phyloP scores from a whole-genome alignment of 2,113 vertebrate species.

The Columba janthina region DNA sequence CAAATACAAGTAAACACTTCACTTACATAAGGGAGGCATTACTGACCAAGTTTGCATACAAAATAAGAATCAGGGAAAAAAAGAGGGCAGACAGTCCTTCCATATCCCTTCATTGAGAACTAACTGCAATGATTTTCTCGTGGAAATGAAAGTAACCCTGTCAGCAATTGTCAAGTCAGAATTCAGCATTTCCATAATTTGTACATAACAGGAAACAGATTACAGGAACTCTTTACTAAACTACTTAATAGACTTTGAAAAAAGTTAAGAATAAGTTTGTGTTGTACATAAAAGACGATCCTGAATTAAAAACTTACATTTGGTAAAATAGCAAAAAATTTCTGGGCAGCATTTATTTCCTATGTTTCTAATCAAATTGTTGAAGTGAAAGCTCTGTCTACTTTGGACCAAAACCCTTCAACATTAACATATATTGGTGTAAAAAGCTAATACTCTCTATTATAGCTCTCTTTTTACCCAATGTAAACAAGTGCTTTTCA shows the following conservation, averaged over 20 bases:
- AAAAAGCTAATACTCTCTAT: not conserved
- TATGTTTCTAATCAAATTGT: not conserved
- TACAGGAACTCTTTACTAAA: conserved; percentile 49
- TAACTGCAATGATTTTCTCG: not conserved
- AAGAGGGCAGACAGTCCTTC: not conserved
- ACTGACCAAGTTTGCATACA: not conserved
- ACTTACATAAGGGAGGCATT: not conserved
- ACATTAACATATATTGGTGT: not conserved
- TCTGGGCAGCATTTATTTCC: not conserved
- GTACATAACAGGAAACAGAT: conserved; percentile 56
- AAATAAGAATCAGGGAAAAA: not conserved
- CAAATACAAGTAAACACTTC: not conserved
- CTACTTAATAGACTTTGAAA: not conserved
- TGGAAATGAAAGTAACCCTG: conserved; percentile 27
- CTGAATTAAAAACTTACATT: not conserved
- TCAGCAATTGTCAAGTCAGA: conserved; percentile 26
- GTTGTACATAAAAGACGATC: not conserved
- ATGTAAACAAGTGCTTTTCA: not conserved
- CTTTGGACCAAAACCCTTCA: not conserved
- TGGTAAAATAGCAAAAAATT: not conserved
- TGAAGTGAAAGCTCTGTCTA: not conserved
- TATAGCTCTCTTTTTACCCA: not conserved
- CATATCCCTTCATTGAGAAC: not conserved
- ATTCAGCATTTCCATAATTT: conserved; percentile 23
- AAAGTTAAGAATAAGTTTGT: not conserved